Evolutionary conservation across 2,113 vertebrate species (phyloP), one percentile per base, ranked within the genome.

Genomic region (Felis chaus): DNA sequence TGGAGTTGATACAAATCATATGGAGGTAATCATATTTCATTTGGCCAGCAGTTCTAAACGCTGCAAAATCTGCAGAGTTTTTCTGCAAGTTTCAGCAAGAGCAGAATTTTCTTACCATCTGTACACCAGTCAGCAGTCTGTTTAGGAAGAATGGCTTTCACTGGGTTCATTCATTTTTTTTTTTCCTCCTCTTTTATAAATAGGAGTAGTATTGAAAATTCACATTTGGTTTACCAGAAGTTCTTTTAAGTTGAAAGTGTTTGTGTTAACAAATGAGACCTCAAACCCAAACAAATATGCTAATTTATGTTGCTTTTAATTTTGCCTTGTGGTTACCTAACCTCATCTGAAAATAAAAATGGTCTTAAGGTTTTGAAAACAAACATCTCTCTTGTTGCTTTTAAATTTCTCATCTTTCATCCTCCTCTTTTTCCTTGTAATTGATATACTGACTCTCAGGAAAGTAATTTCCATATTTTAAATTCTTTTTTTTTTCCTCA

Each of bases 211-310:
- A 7, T 3, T 48, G 14, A 27, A 80, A n/a, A 3, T 31, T 74
- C 0, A 19, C 36, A 8, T 95, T 97, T 55, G 31, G 50, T 71
- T 94, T 31, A 63, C 13, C 23, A 2, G 66, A n/a, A 53, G 0
- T 39, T 31, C n/a, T 84, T 45, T 82, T 90, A 79, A 95, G 74
- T 83, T 89, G 95, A 89, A 98, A 98, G n/a, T 63, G n/a, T 57
- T 81, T 93, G 1, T 61, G 78, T 69, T 76, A 74, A 55, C 63
- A 87, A 84, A 71, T 87, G n/a, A 61, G 0, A 11, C 45, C 39
- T 82, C 76, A 96, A 93, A 86, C 65, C 55, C 94, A 96, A 95
- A 76, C 1, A 93, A 88, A 73, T 94, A 36, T 27, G 76, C 18
- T 86, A 27, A 68, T 73, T 23, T 33, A 14, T 7, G 3, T 68